A percentile compares a stretch with the other conserved stretches of the same genome.
phyloP scores from a whole-genome alignment of 2,888 invertebrate species.

The Ochlodes sylvanus region DNA sequence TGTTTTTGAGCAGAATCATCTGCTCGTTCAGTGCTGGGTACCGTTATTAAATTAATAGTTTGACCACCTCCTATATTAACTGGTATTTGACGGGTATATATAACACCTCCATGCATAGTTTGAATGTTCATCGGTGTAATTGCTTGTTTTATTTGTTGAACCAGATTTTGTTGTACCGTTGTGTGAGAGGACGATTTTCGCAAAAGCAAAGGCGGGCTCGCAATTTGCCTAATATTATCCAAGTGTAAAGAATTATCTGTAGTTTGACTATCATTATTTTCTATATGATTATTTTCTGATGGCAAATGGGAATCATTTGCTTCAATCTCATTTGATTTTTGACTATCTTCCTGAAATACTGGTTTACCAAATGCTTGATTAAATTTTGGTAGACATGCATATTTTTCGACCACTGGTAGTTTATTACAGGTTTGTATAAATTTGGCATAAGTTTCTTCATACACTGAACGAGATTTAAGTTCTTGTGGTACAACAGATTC shows the following conservation, averaged over 20 bases:
- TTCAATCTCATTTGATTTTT: slow-evolving; percentile 63
- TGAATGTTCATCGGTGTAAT: slow-evolving; percentile 85
- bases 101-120: slow-evolving; percentile 88
- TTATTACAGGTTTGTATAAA: slow-evolving; percentile 79
- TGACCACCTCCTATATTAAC: slow-evolving; percentile 85
- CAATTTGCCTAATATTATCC: slow-evolving; percentile 69
- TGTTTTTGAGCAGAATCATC: slow-evolving; percentile 75
- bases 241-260: slow-evolving; percentile 67
- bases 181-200: slow-evolving; percentile 65
- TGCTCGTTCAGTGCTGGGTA: slow-evolving; percentile 75
- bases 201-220: slow-evolving; percentile 70
- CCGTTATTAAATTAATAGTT: slow-evolving; percentile 85
- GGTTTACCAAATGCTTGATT: slow-evolving; percentile 92
- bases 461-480: slow-evolving; percentile 80
- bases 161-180: slow-evolving; percentile 64
- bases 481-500: slow-evolving; percentile 57
- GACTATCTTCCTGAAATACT: slow-evolving; percentile 82
- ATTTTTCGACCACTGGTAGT: slow-evolving; percentile 66
- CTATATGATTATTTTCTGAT: slow-evolving; percentile 50
- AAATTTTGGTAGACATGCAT: slow-evolving; percentile 88
- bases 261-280: slow-evolving; percentile 60
- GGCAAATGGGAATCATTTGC: slow-evolving; percentile 57
- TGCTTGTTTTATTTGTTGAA: slow-evolving; percentile 80
- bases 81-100: slow-evolving; percentile 90
- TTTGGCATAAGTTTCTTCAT: slow-evolving; percentile 84